Evolutionary conservation across 2,797 vertebrate genomes (phyloP).

Genomic region (Octomys mimax): DNA sequence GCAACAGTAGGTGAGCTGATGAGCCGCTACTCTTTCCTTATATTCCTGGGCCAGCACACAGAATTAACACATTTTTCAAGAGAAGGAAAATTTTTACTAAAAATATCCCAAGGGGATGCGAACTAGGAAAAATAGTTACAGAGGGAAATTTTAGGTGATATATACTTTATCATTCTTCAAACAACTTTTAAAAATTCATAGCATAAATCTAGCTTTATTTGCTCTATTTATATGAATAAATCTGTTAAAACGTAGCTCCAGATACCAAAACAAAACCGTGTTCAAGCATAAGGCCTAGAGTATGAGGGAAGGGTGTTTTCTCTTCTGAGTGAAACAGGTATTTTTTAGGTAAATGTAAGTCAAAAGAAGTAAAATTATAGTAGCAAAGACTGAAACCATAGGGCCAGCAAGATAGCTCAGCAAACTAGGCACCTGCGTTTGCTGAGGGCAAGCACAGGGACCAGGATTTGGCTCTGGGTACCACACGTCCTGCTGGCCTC

Average conservation of each 20-base stretch:
- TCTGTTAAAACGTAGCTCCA: neutral
- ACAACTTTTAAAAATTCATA: slow-evolving; percentile 24
- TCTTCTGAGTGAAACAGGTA: neutral
- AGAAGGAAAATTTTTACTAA: neutral
- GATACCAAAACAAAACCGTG: slow-evolving; percentile 31
- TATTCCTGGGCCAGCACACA: neutral
- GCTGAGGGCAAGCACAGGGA: too few species aligned
- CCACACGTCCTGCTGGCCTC: too few species aligned
- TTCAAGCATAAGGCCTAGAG: neutral
- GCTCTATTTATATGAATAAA: slow-evolving; percentile 21
- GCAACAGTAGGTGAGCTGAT: neutral
- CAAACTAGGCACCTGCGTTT: too few species aligned
- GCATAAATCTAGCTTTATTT: neutral
- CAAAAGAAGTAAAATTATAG: slow-evolving; percentile 27
- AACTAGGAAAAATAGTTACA: neutral
- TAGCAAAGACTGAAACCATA: slow-evolving; percentile 49
- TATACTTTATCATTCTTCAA: slow-evolving; percentile 52
- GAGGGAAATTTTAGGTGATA: neutral
- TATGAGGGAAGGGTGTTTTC: slow-evolving; percentile 17
- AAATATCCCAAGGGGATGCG: neutral
- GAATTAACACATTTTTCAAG: neutral
- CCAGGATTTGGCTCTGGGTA: too few species aligned
- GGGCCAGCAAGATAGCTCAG: too few species aligned
- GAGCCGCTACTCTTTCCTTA: neutral
- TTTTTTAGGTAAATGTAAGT: neutral